Evolutionary conservation across 2,888 invertebrate genomes (phyloP).

Genomic region (Mycalesis mineus): DNA sequence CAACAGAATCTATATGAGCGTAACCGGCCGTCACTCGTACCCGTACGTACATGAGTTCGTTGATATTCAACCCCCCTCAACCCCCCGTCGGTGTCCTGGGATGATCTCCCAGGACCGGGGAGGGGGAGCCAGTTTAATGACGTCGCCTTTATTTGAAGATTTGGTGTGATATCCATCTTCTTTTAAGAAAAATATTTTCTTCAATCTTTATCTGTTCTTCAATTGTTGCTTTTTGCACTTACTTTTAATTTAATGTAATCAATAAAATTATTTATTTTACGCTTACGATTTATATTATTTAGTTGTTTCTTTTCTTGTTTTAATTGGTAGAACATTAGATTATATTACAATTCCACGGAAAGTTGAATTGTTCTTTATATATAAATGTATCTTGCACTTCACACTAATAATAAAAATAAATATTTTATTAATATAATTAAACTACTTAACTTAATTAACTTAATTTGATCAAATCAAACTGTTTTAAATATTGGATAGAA

Average conservation of each 20-base stretch:
- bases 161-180: conserved; percentile 53
- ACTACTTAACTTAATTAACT: no score
- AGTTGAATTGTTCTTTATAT: no score
- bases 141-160: conserved; percentile 65
- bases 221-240: neutral
- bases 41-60: conserved; percentile 68
- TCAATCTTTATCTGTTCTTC: conserved; percentile 13
- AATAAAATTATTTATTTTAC: neutral
- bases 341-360: no score
- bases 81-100: conserved; percentile 40
- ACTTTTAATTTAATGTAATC: no score
- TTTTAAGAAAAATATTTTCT: conserved; percentile 27
- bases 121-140: conserved; percentile 57
- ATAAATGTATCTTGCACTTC: no score
- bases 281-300: neutral
- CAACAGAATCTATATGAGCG: conserved; percentile 65
- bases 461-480: no score
- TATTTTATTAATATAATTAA: no score
- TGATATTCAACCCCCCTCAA: conserved; percentile 60
- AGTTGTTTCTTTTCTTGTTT: no score
- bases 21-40: conserved; percentile 60
- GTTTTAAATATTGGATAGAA: no score
- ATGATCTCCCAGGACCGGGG: conserved; percentile 53
- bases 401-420: no score
- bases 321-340: no score